These are phyloP conservation scores for Tursiops truncatus DNA, from an alignment of 2,113 vertebrate genomes.

Conservation along the genomic window DNA sequence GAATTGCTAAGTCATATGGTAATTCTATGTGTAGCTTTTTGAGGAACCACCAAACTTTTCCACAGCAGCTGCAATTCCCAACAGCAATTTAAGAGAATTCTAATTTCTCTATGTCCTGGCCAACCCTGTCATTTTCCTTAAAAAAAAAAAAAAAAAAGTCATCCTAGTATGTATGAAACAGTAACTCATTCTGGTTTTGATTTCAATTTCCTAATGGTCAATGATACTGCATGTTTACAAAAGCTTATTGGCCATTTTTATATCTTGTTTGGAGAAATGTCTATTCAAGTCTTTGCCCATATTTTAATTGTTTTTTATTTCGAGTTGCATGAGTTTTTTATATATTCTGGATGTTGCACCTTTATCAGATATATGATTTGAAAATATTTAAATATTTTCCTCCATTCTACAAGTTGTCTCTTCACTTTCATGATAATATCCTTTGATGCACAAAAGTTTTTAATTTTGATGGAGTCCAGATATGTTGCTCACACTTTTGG, in stretches of 20 bases:
- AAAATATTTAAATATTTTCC: background rate
- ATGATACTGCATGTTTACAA: background rate
- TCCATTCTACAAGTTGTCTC: background rate
- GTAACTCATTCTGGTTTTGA: background rate
- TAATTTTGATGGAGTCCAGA: background rate
- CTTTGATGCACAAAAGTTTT: background rate
- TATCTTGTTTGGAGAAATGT: background rate
- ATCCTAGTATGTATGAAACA: background rate
- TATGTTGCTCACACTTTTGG: background rate
- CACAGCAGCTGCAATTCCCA: background rate
- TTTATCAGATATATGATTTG: background rate
- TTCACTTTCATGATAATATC: background rate
- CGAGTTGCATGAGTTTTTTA: background rate
- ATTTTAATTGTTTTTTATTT: background rate
- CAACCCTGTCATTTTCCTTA: background rate
- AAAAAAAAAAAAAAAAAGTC: background rate
- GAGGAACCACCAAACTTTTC: background rate
- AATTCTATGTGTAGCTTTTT: background rate
- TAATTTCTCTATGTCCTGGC: background rate
- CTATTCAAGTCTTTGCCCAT: background rate
- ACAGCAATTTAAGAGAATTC: background rate
- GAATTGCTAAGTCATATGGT: background rate
- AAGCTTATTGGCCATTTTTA: background rate
- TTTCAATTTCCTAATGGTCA: background rate
- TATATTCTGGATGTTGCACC: background rate